Evolutionary conservation across 1,140 invertebrate species (phyloP).

Genomic region (Phortica variegata): DNA sequence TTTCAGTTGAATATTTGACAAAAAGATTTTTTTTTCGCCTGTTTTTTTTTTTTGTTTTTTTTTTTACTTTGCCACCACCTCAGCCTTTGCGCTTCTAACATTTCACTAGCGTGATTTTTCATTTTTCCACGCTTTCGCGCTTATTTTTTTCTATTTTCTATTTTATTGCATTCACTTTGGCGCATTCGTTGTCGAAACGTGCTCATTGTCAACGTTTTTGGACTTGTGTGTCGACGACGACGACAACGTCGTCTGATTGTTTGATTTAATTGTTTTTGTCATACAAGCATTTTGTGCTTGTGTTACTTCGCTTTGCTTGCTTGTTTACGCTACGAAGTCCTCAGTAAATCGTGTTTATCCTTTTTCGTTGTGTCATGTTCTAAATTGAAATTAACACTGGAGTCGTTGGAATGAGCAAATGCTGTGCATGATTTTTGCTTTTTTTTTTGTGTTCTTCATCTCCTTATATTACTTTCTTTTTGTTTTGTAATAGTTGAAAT

Average conservation of each 20-base stretch:
- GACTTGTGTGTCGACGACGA: slow-evolving; percentile 15
- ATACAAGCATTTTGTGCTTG: slow-evolving; percentile 35
- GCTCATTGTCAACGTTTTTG: slow-evolving; percentile 1
- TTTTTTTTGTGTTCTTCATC: no score
- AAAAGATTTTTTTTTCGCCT: background rate
- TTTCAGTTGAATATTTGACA: background rate
- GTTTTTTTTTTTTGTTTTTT: slow-evolving; percentile 1
- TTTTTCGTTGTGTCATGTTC: slow-evolving; percentile 46
- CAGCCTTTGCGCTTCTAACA: background rate
- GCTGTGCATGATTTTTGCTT: no score
- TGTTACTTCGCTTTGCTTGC: no score
- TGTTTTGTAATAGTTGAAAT: slow-evolving; percentile 14
- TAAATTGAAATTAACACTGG: slow-evolving; percentile 49
- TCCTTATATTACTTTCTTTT: no score
- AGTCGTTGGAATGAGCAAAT: no score
- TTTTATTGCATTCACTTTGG: slow-evolving; percentile 32
- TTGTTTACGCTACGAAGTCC: background rate
- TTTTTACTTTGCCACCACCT: background rate
- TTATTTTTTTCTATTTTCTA: slow-evolving; percentile 8
- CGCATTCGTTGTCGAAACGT: slow-evolving; percentile 4
- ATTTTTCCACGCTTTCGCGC: slow-evolving; percentile 50
- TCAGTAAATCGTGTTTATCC: slow-evolving; percentile 17
- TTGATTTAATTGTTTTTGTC: slow-evolving; percentile 50
- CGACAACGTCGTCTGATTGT: slow-evolving; percentile 27
- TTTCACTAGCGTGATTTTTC: slow-evolving; percentile 36